Evolutionary conservation across 2,113 vertebrate genomes (phyloP).

Genomic region (Lepus timidus): DNA sequence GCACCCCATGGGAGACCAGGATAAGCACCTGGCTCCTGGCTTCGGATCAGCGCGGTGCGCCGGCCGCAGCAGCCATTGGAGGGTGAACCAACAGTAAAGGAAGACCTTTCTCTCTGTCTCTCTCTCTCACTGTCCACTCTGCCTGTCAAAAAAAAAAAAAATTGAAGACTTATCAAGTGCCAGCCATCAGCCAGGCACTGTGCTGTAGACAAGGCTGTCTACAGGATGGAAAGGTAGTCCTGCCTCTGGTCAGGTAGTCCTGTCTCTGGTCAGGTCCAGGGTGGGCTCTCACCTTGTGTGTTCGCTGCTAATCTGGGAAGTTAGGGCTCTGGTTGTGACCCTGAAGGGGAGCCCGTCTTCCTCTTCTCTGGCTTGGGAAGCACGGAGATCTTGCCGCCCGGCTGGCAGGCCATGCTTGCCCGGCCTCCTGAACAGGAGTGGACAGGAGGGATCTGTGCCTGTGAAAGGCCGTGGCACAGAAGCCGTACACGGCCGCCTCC

Average conservation of each 20-base stretch:
- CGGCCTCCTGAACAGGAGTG: not conserved
- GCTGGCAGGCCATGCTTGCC: no score
- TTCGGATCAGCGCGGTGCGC: no score
- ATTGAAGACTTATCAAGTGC: not conserved
- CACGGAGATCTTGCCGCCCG: not conserved
- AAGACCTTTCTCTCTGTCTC: no score
- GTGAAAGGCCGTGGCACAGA: no score
- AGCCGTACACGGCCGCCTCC: not conserved
- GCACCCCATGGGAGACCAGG: no score
- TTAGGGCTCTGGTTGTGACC: not conserved
- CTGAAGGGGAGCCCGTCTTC: not conserved
- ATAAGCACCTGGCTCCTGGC: no score
- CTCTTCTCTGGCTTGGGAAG: not conserved
- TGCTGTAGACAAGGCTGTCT: not conserved
- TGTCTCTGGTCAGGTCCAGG: accelerated
- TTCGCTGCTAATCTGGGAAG: not conserved
- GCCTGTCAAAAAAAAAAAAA: not conserved
- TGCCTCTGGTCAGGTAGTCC: not conserved
- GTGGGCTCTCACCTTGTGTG: not conserved
- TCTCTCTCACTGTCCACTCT: no score
- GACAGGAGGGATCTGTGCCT: no score
- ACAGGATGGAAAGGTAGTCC: not conserved
- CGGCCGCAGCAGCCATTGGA: no score
- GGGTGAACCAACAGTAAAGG: no score
- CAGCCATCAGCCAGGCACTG: no score